Base-by-base conservation (phyloP, 1,140 invertebrate species). In the Drosophila nannoptera region DNA sequence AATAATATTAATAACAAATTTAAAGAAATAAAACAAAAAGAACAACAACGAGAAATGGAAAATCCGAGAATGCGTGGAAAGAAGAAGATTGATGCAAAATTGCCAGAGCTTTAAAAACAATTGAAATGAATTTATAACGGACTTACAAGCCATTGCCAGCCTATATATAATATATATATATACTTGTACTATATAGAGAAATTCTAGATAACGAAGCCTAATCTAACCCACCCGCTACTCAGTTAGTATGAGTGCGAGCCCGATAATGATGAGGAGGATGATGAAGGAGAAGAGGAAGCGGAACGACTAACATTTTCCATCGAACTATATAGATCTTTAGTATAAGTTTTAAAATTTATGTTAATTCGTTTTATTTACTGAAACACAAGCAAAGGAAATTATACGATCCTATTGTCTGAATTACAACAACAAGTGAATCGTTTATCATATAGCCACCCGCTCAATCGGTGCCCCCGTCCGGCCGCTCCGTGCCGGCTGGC, bases 61-160 rank as follows among this genome's bases (percentile, higher is more conserved):
- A 22, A 22, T 22, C 22, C 22, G 22, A 22, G 3, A 22, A 3
- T 22, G 3, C 22, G 3, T 1, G 1, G 22, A 22, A n/a, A 43
- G 14, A 43, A 14, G 40, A 43, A 43, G 14, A 12, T 12, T 5
- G 6, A 14, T 43, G 7, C 12, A 5, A 43, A 43, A 14, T 5
- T 16, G 12, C 14, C 12, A 35, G 64, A 65, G 58, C 55, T 67
- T 69, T 38, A 43, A 14, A 43, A 9, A 12, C 6, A 0, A 66
- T 31, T 86, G 65, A 80, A 73, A 69, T 83, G 80, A 83, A 84
- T 83, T 83, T 83, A 83, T 22, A 54, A 54, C 73, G 76, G 80
- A 83, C 80, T 80, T 74, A 58, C 33, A 83, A 75, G 78, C 73
- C 73, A 56, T 67, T 61, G 80, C 73, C 78, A 78, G 59, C 68